A percentile compares a stretch with the other conserved stretches of the same genome.
phyloP scores from a whole-genome alignment of 2,888 invertebrate species.

The Sinohyriopsis cumingii region DNA sequence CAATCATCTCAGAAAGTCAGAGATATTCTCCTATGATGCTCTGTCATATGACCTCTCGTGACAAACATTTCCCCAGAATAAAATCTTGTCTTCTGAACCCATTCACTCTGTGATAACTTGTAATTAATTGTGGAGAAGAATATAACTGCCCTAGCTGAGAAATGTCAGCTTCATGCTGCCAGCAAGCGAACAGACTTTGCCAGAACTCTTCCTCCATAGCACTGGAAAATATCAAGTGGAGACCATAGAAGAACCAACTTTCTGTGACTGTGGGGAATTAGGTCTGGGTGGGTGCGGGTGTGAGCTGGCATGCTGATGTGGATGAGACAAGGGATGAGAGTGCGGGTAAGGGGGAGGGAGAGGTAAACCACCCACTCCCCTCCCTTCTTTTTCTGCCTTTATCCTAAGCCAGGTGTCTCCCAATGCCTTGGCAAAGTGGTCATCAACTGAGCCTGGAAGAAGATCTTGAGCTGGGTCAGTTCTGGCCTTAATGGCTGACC shows the following conservation, averaged over 20 bases:
- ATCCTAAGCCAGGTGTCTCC: conserved; percentile 81
- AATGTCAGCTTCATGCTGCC: no score
- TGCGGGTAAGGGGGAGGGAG: conserved; percentile 28
- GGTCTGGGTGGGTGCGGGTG: conserved; percentile 26
- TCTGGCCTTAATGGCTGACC: conserved; percentile 74
- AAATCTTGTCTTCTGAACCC: no score
- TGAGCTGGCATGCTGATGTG: conserved; percentile 20
- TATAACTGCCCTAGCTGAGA: no score
- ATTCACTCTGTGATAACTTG: no score
- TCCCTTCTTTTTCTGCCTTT: conserved; percentile 60
- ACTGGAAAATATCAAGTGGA: conserved; percentile 33
- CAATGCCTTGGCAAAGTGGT: conserved; percentile 92
- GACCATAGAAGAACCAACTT: conserved; percentile 38
- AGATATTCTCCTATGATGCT: no score
- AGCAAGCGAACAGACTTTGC: no score
- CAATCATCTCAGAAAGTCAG: no score
- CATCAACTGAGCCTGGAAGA: conserved; percentile 79
- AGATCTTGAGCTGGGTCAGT: conserved; percentile 47
- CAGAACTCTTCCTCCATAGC: no score
- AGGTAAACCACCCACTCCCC: conserved; percentile 13
- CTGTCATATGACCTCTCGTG: no score
- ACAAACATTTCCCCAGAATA: no score
- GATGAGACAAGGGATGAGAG: conserved; percentile 20
- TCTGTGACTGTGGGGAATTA: conserved; percentile 31
- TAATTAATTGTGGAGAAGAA: no score